These are phyloP conservation scores for Ibycter americanus DNA, from an alignment of 2,797 vertebrate species.

Conservation along the genomic window DNA sequence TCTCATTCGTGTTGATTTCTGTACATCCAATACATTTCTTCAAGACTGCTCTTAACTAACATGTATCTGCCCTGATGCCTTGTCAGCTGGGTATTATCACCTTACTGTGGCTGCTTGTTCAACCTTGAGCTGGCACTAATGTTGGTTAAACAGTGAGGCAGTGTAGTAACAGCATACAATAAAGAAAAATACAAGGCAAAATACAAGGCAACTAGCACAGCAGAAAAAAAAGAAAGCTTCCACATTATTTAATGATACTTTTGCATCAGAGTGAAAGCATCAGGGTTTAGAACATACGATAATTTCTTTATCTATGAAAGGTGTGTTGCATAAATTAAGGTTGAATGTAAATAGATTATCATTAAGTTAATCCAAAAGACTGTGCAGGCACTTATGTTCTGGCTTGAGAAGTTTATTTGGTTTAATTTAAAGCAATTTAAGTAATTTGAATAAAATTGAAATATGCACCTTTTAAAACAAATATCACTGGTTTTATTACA, in stretches of 20 bases:
- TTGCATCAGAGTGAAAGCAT: neutral
- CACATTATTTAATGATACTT: neutral
- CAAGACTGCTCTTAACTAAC: neutral
- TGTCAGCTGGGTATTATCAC: neutral
- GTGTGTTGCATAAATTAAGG: neutral
- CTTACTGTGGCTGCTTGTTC: neutral
- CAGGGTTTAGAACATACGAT: neutral
- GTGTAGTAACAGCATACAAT: neutral
- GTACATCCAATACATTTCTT: neutral
- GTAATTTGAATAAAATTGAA: neutral
- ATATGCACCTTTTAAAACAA: neutral
- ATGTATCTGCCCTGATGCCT: neutral
- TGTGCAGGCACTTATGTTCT: neutral
- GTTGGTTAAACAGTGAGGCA: neutral
- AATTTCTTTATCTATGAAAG: neutral
- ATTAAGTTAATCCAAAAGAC: neutral
- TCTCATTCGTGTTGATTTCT: neutral
- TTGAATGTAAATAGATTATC: neutral
- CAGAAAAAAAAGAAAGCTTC: neutral
- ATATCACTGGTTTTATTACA: neutral
- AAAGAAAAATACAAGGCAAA: neutral
- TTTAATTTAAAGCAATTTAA: conserved; percentile 1
- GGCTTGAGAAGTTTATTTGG: neutral
- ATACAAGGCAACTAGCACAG: neutral
- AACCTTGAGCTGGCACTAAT: neutral